Conservation (phyloP, 2,888 invertebrate species). For the Microctonus hyperodae region DNA sequence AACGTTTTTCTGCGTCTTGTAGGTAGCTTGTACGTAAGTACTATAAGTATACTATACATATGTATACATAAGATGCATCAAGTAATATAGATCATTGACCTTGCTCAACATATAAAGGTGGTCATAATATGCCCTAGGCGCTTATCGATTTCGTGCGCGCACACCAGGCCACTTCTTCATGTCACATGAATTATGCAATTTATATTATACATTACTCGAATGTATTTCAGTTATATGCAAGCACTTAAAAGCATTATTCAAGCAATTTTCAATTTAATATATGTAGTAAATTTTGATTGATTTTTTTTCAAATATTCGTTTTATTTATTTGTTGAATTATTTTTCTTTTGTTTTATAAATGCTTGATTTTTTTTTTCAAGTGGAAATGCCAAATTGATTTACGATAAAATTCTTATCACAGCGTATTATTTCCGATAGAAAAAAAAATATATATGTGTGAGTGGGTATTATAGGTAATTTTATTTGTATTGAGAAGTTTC, state of each 20-base stretch:
- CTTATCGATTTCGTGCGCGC: constrained; percentile 36
- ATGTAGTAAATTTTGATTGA: neutral
- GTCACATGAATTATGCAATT: constrained; percentile 39
- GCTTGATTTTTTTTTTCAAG: neutral
- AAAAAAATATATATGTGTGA: neutral
- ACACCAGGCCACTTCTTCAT: constrained; percentile 31
- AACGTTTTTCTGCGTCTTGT: neutral
- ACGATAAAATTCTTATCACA: constrained; percentile 11
- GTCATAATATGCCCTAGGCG: constrained; percentile 18
- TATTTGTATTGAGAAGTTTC: neutral
- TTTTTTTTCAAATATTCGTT: neutral
- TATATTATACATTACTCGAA: constrained; percentile 18
- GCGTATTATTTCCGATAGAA: neutral
- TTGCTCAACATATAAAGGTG: constrained; percentile 26
- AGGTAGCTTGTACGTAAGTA: too few species aligned
- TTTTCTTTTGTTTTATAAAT: too few species aligned
- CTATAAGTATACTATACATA: too few species aligned
- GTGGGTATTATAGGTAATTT: neutral
- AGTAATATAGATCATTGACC: constrained; percentile 27
- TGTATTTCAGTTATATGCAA: constrained; percentile 13
- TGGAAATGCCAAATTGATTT: constrained; percentile 6
- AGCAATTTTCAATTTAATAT: neutral
- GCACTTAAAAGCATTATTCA: neutral
- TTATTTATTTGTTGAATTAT: neutral
- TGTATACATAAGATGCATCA: neutral